Evolutionary conservation across 2,113 vertebrate genomes (phyloP).

Genomic region (Notiomystis cincta): DNA sequence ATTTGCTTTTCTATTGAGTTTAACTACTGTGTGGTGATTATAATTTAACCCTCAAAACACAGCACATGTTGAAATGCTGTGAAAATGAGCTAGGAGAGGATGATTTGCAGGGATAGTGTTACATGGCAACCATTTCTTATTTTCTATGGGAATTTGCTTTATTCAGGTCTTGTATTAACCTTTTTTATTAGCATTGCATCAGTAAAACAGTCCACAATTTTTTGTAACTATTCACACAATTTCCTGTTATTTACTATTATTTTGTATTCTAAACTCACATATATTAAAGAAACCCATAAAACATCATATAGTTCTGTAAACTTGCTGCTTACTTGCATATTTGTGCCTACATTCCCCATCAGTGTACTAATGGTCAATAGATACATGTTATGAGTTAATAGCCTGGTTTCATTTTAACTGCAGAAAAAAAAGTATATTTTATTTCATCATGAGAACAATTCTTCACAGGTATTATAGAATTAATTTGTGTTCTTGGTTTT

Average conservation of each 20-base stretch:
- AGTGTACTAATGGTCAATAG: neutral
- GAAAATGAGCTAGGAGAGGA: neutral
- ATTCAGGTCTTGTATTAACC: neutral
- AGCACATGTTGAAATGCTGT: neutral
- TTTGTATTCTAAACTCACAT: neutral
- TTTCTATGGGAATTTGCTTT: neutral
- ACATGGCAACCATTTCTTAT: neutral
- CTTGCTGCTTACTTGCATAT: neutral
- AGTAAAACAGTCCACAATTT: neutral
- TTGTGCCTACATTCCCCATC: neutral
- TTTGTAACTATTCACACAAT: neutral
- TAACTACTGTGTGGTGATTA: neutral
- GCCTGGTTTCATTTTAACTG: neutral
- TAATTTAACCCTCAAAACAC: conserved; percentile 12
- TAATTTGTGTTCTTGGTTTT: neutral
- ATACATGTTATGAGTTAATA: neutral
- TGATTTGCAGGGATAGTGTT: neutral
- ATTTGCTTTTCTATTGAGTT: neutral
- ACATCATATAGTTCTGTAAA: neutral
- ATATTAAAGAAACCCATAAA: neutral
- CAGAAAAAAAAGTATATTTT: neutral
- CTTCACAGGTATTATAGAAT: neutral
- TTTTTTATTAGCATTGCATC: neutral
- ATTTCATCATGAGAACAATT: neutral
- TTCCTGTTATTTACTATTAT: neutral